Percentiles rank a stretch among this genome's conserved stretches.
These are phyloP conservation scores for Netelia virgata DNA, from an alignment of 2,888 invertebrate species.

Conservation along the genomic window DNA sequence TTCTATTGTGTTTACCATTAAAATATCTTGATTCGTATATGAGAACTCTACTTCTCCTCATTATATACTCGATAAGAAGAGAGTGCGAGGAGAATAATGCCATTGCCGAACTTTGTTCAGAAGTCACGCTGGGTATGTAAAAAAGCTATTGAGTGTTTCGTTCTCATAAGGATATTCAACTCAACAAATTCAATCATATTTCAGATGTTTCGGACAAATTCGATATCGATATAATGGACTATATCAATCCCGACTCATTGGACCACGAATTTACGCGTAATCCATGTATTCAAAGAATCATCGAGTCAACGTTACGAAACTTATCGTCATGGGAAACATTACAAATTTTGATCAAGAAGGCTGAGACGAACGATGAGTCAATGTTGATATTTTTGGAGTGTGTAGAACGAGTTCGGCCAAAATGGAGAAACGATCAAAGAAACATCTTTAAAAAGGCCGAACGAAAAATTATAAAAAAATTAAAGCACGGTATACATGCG, in stretches of 20 bases:
- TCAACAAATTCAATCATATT: conserved; percentile 16
- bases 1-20: conserved; percentile 75
- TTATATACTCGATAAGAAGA: conserved; percentile 73
- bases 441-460: conserved; percentile 73
- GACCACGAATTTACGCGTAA: conserved; percentile 70
- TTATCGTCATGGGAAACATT: conserved; percentile 68
- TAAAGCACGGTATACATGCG: conserved; percentile 68
- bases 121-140: conserved; percentile 75
- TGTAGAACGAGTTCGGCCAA: conserved; percentile 74
- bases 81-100: conserved; percentile 67
- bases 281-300: conserved; percentile 68
- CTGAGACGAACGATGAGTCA: conserved; percentile 59
- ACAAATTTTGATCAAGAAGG: conserved; percentile 66
- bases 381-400: conserved; percentile 74
- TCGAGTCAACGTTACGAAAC: conserved; percentile 75
- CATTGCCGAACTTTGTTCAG: conserved; percentile 67
- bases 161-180: not conserved
- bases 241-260: conserved; percentile 71
- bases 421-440: conserved; percentile 73
- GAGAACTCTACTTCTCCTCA: conserved; percentile 74
- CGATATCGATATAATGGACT: conserved; percentile 74
- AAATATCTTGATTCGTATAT: conserved; percentile 70
- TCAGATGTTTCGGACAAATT: conserved; percentile 75
- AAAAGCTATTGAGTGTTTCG: not conserved
- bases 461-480: conserved; percentile 72